Evolutionary conservation across 2,113 vertebrate genomes (phyloP), one percentile per base, ranked within the genome.

Genomic region (Saguinus midas): DNA sequence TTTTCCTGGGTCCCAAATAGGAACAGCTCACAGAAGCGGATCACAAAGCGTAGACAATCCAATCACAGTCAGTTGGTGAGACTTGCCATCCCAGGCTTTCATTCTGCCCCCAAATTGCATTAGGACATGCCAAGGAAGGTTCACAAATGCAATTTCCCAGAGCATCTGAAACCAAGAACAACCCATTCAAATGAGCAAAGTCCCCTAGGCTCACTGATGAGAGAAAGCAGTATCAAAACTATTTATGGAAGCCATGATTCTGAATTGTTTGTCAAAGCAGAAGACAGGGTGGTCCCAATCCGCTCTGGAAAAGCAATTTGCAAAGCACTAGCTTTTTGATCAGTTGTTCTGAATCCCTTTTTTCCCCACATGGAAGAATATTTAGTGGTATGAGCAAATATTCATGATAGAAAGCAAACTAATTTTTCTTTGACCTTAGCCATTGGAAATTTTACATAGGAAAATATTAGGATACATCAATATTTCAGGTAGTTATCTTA

Each of bases 1-100:
- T 97, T 93, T 95, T 43, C 37, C 73, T 70, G 52, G 27, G 55
- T 78, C 83, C 37, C 76, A 87, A 50, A 91, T 37, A 97, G 95
- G n/a, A 96, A 84, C 25, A 12, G n/a, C 23, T 93, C 79, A 18
- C 25, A 17, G 37, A 61, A 48, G 32, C 37, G 8, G 45, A 57
- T 43, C 37, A 4, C 12, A 3, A n/a, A 72, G 84, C 48, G 10
- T 6, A 23, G 88, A 50, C 18, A 13, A 43, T 88, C 80, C 86
- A 55, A 32, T 87, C 75, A 57, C 37, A 13, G 70, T 12, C n/a
- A 32, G 45, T 23, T 3, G 14, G 52, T 6, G 23, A 79, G 50
- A 81, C 32, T 37, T 23, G 73, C 29, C 45, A 20, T 37, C 64
- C 12, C 4, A 1, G 29, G 14, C 57, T 75, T 16, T 45, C 8